Conservation (phyloP, 2,797 vertebrate species). For the Fringilla coelebs region DNA sequence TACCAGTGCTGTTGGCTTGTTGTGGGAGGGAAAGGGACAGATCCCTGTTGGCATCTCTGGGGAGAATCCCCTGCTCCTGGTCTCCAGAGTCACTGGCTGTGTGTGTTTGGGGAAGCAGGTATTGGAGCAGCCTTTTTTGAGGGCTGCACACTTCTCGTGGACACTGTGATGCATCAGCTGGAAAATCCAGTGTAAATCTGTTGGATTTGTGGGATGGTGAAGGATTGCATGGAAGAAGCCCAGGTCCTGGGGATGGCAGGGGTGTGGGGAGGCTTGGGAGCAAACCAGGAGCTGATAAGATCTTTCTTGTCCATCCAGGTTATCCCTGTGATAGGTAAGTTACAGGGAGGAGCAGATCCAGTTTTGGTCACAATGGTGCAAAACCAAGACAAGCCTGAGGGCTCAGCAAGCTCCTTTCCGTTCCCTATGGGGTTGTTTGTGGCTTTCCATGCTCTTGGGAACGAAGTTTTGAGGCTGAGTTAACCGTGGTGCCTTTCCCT, state of each 20-base stretch:
- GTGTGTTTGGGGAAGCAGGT: neutral
- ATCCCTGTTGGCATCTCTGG: accelerated
- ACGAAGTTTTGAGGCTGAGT: neutral
- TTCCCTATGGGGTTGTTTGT: accelerated
- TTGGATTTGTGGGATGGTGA: neutral
- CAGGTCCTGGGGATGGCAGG: neutral
- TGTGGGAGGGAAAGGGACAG: neutral
- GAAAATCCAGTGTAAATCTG: neutral
- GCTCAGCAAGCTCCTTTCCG: neutral
- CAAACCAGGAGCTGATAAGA: neutral
- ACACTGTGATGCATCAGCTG: neutral
- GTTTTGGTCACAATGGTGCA: neutral
- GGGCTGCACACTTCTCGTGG: accelerated
- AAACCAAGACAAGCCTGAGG: neutral
- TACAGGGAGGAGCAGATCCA: accelerated
- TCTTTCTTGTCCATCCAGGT: neutral
- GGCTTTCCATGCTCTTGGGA: neutral
- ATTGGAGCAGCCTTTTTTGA: neutral
- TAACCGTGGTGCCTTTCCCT: neutral
- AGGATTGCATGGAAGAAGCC: neutral
- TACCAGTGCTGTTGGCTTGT: neutral
- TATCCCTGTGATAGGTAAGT: no score
- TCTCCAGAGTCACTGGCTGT: neutral
- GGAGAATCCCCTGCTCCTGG: neutral
- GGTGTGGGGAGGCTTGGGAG: no score